Evolutionary conservation across 2,888 invertebrate genomes (phyloP).

Genomic region (Artemia sinica): DNA sequence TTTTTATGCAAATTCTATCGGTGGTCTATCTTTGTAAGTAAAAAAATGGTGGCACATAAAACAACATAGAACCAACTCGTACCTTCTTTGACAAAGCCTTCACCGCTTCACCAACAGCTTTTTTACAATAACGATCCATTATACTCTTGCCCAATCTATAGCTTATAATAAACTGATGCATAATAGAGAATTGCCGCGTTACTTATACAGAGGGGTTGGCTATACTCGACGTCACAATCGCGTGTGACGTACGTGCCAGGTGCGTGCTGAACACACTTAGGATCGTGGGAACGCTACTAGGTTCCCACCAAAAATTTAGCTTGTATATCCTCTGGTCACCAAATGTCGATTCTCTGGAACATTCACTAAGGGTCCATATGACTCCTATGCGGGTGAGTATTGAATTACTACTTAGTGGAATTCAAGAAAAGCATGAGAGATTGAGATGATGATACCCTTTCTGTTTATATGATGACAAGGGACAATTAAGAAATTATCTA

Average conservation of each 20-base stretch:
- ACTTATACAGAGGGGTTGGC: constrained; percentile 10
- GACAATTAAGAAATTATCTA: too few species aligned
- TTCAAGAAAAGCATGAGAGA: too few species aligned
- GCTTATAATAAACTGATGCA: background rate
- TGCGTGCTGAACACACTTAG: constrained; percentile 26
- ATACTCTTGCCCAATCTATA: background rate
- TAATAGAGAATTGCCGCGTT: background rate
- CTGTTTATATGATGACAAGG: too few species aligned
- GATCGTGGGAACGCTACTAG: constrained; percentile 25
- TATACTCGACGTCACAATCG: constrained; percentile 17
- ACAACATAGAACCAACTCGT: background rate
- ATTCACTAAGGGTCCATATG: too few species aligned
- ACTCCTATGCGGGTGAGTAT: too few species aligned
- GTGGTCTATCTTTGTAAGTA: too few species aligned
- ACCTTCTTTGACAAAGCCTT: constrained; percentile 6
- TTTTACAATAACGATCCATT: background rate
- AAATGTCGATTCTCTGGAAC: background rate
- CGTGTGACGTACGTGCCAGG: constrained; percentile 25
- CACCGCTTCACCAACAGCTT: background rate
- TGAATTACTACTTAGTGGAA: too few species aligned
- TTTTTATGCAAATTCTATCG: too few species aligned
- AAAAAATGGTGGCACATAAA: too few species aligned
- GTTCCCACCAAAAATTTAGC: constrained; percentile 25
- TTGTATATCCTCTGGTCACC: background rate
- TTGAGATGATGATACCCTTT: too few species aligned